Evolutionary conservation across 1,140 invertebrate genomes (phyloP).

Genomic region (Heterodera schachtii): DNA sequence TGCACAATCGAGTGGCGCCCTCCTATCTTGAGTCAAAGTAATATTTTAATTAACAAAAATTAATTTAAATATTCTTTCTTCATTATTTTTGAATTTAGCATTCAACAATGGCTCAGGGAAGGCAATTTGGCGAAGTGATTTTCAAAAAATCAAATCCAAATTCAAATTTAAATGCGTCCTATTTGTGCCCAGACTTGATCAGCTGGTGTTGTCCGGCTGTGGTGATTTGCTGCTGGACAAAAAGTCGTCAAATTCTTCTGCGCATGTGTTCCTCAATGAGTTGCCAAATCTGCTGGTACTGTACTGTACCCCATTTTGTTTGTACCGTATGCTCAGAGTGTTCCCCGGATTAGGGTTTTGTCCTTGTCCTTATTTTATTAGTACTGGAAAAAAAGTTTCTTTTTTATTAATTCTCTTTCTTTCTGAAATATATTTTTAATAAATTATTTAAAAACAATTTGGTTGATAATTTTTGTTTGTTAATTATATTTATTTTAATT

Average conservation of each 20-base stretch:
- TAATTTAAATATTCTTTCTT: too few species aligned
- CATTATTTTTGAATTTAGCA: conserved; percentile 38
- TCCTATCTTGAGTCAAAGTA: conserved; percentile 62
- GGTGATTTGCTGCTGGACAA: conserved; percentile 74
- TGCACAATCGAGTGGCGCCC: conserved; percentile 64
- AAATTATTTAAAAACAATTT: too few species aligned
- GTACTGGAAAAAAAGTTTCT: too few species aligned
- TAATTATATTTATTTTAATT: too few species aligned
- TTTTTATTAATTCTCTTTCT: too few species aligned
- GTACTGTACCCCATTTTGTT: too few species aligned
- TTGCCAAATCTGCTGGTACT: conserved; percentile 75
- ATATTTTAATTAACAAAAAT: too few species aligned
- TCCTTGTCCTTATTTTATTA: too few species aligned
- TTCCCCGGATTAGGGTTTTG: too few species aligned
- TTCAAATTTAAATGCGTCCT: background rate
- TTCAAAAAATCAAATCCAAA: background rate
- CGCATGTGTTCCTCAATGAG: conserved; percentile 73
- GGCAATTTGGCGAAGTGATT: conserved; percentile 66
- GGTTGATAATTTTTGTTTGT: too few species aligned
- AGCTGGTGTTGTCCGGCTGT: conserved; percentile 68
- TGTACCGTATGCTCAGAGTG: too few species aligned
- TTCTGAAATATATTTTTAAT: too few species aligned
- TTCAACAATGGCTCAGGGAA: conserved; percentile 70
- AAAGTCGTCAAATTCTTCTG: conserved; percentile 73
- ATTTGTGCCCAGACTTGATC: conserved; percentile 55